Conservation (phyloP, 2,113 vertebrate species). For the Carlito syrichta region DNA sequence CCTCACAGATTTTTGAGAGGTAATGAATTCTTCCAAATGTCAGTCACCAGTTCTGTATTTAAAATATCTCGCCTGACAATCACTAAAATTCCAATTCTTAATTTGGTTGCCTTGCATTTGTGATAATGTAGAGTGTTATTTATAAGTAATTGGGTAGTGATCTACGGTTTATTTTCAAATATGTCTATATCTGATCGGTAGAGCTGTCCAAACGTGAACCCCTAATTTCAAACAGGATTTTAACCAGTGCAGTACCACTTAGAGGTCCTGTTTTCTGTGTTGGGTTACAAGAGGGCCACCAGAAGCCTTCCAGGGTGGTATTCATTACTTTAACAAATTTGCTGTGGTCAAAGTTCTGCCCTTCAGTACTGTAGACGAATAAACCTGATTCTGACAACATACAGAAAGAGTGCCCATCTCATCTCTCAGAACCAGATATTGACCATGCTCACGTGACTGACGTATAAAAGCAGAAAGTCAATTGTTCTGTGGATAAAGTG, state of each 20-base stretch:
- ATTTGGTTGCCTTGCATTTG: not conserved
- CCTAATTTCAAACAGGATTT: not conserved
- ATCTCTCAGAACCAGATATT: not conserved
- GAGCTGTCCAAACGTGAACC: not conserved
- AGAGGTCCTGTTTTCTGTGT: not conserved
- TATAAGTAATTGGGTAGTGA: not conserved
- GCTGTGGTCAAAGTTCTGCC: not conserved
- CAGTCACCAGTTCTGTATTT: not conserved
- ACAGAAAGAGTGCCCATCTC: not conserved
- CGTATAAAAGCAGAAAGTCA: slow-evolving; percentile 15
- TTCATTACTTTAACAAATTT: slow-evolving; percentile 33
- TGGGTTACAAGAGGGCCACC: not conserved
- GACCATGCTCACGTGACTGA: not conserved
- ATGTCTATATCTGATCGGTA: not conserved
- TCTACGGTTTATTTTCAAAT: not conserved
- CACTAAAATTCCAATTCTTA: not conserved
- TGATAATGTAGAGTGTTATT: not conserved
- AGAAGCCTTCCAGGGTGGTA: not conserved
- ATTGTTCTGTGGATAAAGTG: not conserved
- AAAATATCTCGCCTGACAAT: not conserved
- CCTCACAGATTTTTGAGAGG: not conserved
- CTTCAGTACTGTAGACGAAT: not conserved
- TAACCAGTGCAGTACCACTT: not conserved
- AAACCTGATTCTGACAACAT: slow-evolving; percentile 23
- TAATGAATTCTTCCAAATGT: not conserved